Evolutionary conservation across 2,888 invertebrate species (phyloP).

Genomic region (Atethmia centrago): DNA sequence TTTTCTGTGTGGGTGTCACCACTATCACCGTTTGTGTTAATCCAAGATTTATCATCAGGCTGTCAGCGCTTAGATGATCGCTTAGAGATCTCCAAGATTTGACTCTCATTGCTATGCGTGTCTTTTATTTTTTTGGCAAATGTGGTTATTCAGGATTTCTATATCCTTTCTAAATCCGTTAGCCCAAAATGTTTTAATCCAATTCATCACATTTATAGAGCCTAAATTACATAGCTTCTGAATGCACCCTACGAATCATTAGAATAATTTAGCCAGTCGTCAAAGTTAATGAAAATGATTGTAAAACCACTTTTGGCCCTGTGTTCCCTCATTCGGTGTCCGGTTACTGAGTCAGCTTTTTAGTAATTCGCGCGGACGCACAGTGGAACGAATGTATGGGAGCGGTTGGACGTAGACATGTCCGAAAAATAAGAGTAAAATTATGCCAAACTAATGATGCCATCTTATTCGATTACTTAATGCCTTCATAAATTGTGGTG

Average conservation of each 20-base stretch:
- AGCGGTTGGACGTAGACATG: no score
- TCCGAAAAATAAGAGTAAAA: no score
- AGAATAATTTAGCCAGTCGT: background rate
- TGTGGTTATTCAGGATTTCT: background rate
- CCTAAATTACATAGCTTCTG: background rate
- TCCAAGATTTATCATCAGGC: background rate
- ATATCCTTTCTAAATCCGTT: no score
- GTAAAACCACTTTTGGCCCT: slow-evolving; percentile 18
- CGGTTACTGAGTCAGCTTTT: slow-evolving; percentile 52
- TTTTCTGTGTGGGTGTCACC: background rate
- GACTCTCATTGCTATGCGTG: background rate
- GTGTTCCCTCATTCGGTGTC: slow-evolving; percentile 35
- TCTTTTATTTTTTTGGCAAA: background rate
- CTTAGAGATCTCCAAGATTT: background rate
- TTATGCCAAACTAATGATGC: no score
- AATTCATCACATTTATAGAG: background rate
- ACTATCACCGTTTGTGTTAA: background rate
- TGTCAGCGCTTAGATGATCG: background rate
- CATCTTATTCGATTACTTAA: no score
- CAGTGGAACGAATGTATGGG: no score
- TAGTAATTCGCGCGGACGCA: slow-evolving; percentile 44
- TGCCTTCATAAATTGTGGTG: no score
- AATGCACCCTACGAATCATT: background rate
- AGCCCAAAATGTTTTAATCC: background rate
- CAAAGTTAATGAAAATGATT: slow-evolving; percentile 10